Evolutionary conservation across 2,888 invertebrate species (phyloP).

Genomic region (Nasonovia ribisnigri): DNA sequence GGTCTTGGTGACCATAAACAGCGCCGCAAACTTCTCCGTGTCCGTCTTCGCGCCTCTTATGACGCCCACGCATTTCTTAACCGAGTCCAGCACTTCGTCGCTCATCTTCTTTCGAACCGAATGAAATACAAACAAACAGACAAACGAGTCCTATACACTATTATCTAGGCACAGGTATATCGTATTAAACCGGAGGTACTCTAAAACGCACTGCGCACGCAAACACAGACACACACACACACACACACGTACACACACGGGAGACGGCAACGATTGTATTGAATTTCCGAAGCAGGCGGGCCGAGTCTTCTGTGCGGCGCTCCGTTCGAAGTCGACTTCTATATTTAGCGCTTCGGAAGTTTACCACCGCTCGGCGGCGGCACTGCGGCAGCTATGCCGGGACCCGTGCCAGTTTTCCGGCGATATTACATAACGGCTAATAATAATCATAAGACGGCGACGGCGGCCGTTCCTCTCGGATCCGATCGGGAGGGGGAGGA

Average conservation of each 20-base stretch:
- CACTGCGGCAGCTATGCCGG: constrained; percentile 23
- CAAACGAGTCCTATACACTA: no score
- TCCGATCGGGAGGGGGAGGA: neutral
- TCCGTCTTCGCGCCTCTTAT: constrained; percentile 85
- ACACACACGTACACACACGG: neutral
- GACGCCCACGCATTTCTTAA: constrained; percentile 86
- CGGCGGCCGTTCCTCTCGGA: neutral
- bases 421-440: constrained; percentile 52
- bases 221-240: no score
- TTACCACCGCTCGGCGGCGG: neutral
- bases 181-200: no score
- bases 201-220: neutral
- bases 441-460: constrained; percentile 16
- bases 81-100: constrained; percentile 75
- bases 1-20: constrained; percentile 92
- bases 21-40: constrained; percentile 91
- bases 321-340: neutral
- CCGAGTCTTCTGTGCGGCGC: neutral
- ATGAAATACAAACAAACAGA: neutral
- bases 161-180: neutral
- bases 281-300: constrained; percentile 20
- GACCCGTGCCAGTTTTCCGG: constrained; percentile 26
- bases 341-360: constrained; percentile 25
- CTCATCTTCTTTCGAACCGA: constrained; percentile 55
- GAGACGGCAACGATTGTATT: constrained; percentile 39